Conservation (phyloP, 2,113 vertebrate genomes). For the Dromas ardeola region DNA sequence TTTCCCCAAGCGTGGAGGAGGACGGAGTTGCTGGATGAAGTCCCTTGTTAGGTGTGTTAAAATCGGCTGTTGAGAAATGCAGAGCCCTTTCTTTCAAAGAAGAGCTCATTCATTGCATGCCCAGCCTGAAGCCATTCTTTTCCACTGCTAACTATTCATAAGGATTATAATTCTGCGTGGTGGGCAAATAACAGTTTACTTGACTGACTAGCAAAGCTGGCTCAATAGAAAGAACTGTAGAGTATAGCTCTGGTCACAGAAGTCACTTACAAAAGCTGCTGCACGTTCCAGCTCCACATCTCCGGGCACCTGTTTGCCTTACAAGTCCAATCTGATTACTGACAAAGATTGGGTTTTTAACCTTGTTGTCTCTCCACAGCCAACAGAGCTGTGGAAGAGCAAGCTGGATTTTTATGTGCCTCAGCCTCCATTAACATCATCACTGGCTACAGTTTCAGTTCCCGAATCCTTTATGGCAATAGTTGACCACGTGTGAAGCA, state of each 20-base stretch:
- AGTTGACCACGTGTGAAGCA: not conserved
- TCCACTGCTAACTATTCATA: not conserved
- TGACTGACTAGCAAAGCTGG: not conserved
- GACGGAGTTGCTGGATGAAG: not conserved
- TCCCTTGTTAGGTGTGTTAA: not conserved
- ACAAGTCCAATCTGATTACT: not conserved
- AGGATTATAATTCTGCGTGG: not conserved
- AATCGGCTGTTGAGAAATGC: not conserved
- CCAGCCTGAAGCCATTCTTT: not conserved
- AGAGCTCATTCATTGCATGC: not conserved
- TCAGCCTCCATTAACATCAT: conserved; percentile 33
- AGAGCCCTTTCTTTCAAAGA: not conserved
- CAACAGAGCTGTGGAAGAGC: not conserved
- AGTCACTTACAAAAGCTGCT: not conserved
- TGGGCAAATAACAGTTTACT: not conserved
- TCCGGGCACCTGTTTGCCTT: not conserved
- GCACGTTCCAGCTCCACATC: not conserved
- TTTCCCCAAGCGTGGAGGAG: not conserved
- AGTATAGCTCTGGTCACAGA: not conserved
- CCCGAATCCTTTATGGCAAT: not conserved
- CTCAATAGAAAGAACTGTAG: not conserved
- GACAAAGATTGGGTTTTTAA: not conserved
- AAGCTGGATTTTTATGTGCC: not conserved
- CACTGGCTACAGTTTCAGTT: not conserved
- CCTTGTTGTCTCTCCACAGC: not conserved